Evolutionary conservation across 2,888 invertebrate genomes (phyloP).

Genomic region (Lamproptera curius): DNA sequence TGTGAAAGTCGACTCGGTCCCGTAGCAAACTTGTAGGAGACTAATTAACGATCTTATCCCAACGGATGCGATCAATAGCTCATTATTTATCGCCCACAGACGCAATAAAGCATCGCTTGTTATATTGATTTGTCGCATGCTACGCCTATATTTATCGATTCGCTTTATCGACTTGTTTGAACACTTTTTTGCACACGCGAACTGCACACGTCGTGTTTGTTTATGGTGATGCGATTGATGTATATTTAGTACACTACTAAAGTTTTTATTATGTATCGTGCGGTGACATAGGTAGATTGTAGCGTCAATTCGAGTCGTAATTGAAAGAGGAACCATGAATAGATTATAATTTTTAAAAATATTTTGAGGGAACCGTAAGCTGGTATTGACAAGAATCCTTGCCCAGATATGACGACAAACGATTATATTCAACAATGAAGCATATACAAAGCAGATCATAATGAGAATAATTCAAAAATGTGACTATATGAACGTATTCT

Average conservation of each 20-base stretch:
- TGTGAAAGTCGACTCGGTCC: conserved; percentile 7
- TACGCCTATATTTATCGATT: conserved; percentile 7
- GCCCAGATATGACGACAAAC: no score
- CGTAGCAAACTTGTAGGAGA: conserved; percentile 12
- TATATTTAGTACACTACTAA: not conserved
- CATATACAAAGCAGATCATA: no score
- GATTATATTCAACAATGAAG: no score
- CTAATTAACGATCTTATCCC: conserved; percentile 21
- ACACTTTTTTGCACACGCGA: not conserved
- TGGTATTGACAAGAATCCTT: not conserved
- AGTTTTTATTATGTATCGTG: not conserved
- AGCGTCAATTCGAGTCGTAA: not conserved
- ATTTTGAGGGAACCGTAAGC: not conserved
- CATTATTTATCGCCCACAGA: conserved; percentile 17
- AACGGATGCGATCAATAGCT: conserved; percentile 19
- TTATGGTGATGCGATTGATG: not conserved
- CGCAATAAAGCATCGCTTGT: conserved; percentile 14
- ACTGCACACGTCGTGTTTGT: not conserved
- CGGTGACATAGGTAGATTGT: not conserved
- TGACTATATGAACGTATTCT: no score
- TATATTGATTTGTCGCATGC: conserved; percentile 20
- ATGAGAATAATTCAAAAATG: no score
- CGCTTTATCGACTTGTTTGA: conserved; percentile 1
- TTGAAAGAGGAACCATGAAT: not conserved
- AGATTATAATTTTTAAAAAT: not conserved